Evolutionary conservation across 1,140 invertebrate species (phyloP).

Genomic region (Ctenoplectra terminalis): DNA sequence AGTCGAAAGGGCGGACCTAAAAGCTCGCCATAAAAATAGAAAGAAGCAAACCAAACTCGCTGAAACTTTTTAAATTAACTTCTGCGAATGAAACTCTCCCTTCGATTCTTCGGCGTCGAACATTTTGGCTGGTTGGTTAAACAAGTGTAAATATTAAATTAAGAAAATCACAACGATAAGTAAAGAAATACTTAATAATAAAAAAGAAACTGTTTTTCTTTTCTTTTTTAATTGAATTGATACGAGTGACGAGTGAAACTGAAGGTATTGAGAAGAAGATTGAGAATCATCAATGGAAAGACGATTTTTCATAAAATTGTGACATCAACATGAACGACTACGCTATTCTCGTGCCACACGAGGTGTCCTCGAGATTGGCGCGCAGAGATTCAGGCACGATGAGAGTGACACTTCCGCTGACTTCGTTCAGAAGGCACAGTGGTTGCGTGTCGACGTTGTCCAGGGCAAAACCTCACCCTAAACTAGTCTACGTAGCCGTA

Average conservation of each 20-base stretch:
- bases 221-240: no score
- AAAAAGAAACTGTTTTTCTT: no score
- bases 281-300: slow-evolving; percentile 20
- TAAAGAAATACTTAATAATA: neutral
- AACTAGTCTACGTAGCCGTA: slow-evolving; percentile 75
- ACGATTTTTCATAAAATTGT: neutral
- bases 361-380: slow-evolving; percentile 72
- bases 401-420: slow-evolving; percentile 75
- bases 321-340: slow-evolving; percentile 74
- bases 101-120: neutral
- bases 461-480: slow-evolving; percentile 72
- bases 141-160: slow-evolving; percentile 7
- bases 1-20: neutral
- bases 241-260: no score
- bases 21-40: neutral
- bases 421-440: slow-evolving; percentile 78
- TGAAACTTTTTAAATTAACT: slow-evolving; percentile 12
- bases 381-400: slow-evolving; percentile 78
- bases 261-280: neutral
- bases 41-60: neutral
- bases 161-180: neutral
- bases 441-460: slow-evolving; percentile 77
- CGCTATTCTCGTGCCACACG: slow-evolving; percentile 72
- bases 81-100: neutral
- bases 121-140: no score